Base-by-base conservation (phyloP, 2,888 invertebrate species). In the Hetaerina titia region DNA sequence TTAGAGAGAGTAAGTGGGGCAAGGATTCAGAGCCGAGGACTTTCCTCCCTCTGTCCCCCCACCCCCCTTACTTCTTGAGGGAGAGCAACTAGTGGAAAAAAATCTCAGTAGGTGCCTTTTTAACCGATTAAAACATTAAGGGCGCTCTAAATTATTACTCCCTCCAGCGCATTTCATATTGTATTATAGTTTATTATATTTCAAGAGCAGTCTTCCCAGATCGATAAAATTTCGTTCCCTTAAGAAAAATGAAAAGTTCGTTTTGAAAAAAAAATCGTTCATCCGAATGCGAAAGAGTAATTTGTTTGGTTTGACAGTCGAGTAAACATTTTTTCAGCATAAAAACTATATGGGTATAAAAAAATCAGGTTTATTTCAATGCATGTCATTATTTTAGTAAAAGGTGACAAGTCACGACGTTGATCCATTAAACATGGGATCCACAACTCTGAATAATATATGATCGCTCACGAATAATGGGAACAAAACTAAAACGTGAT, bases 11-110 rank as follows among this genome's bases (percentile, higher is more conserved):
- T 81, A 81, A 81, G 81, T 81, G n/a, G 81, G 81, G 81, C 81
- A 81, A 81, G 81, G 81, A 81, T 81, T 81, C 81, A 31, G 81
- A 81, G 81, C 81, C 15, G 81, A 31, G 31, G 81, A 81, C 81
- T 81, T 31, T 2, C 81, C 81, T 81, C 31, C 81, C 81, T 11
- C 22, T 81, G 11, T 81, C 11, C 81, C 81, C 81, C 81, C 31
- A 15, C 81, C 81, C 31, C 81, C 45, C 45, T 45, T 81, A 11
- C 25, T 13, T 31, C 31, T 45, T 13, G 81, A 81, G 31, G 81
- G 81, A 81, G 31, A 81, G 25, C 81, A 9, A 81, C 13, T 25
- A 6, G 11, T 15, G 22, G 31, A 81, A 31, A 31, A 81, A 81
- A 31, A 81, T 31, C 1, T 69, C 22, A 69, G 19, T 69, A 22